These are phyloP conservation scores for Haemorhous mexicanus DNA, from an alignment of 2,113 vertebrate species.

Conservation along the genomic window DNA sequence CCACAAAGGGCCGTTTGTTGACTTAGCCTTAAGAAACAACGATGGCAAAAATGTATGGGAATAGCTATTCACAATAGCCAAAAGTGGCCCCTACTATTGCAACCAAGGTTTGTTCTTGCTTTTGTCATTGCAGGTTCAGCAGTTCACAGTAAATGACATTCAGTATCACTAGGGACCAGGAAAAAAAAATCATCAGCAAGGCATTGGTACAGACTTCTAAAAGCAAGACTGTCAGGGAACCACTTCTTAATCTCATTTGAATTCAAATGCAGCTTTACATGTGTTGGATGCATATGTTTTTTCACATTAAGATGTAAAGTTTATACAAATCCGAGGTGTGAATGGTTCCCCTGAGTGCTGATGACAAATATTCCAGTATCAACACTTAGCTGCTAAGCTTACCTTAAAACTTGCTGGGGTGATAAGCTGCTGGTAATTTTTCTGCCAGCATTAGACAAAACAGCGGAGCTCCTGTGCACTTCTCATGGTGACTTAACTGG, in stretches of 20 bases:
- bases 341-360: slow-evolving; percentile 47
- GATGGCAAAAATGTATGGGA: not conserved
- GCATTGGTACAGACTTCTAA: slow-evolving; percentile 1
- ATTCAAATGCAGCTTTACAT: slow-evolving; percentile 55
- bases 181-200: not conserved
- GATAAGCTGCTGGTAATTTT: slow-evolving; percentile 57
- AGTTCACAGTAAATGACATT: not conserved
- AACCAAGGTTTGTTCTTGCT: not conserved
- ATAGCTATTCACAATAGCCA: not conserved
- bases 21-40: not conserved
- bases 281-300: slow-evolving; percentile 48
- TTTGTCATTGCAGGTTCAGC: not conserved
- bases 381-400: slow-evolving; percentile 48
- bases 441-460: not conserved
- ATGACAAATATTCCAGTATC: slow-evolving; percentile 62
- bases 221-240: slow-evolving; percentile 30
- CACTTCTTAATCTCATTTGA: slow-evolving; percentile 57
- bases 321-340: slow-evolving; percentile 42
- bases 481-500: not conserved
- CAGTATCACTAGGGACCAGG: not conserved
- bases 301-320: slow-evolving; percentile 60
- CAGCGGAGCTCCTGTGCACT: not conserved
- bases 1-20: not conserved
- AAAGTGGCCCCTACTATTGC: not conserved
- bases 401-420: slow-evolving; percentile 52